Evolutionary conservation across 53 echinoderm and acorn worm genomes (phyloP).

Genomic region (Echinarachnius parma): DNA sequence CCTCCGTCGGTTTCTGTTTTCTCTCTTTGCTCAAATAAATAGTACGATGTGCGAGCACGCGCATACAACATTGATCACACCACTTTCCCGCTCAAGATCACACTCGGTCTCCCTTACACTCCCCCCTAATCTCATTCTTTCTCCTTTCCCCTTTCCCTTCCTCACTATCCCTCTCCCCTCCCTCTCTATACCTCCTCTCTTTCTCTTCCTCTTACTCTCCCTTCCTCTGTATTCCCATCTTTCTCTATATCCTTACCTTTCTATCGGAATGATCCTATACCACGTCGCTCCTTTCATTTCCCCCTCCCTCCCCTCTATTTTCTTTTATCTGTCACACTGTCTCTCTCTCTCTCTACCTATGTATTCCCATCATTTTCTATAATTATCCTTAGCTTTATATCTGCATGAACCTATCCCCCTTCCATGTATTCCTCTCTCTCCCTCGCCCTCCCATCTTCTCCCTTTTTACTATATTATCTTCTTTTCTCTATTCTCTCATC

Average conservation of each 20-base stretch:
- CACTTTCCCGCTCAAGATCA: background rate
- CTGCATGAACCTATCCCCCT: background rate
- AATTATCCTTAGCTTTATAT: background rate
- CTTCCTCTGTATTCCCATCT: background rate
- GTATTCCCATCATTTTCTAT: background rate
- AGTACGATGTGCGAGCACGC: too few species aligned
- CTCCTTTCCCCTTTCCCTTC: background rate
- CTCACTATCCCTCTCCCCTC: background rate
- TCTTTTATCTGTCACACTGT: background rate
- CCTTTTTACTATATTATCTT: background rate
- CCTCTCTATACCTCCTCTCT: background rate
- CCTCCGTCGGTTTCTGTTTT: too few species aligned
- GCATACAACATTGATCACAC: background rate
- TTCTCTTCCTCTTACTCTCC: background rate
- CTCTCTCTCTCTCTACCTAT: background rate
- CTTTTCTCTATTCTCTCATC: background rate
- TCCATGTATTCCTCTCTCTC: background rate
- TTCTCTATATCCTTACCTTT: background rate
- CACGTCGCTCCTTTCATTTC: background rate
- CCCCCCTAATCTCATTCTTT: background rate
- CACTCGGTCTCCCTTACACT: background rate
- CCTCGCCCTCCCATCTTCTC: background rate
- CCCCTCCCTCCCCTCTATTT: background rate
- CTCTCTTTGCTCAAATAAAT: too few species aligned
- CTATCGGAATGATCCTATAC: background rate